Conservation (phyloP, 2,888 invertebrate species). For the Netelia melanura region DNA sequence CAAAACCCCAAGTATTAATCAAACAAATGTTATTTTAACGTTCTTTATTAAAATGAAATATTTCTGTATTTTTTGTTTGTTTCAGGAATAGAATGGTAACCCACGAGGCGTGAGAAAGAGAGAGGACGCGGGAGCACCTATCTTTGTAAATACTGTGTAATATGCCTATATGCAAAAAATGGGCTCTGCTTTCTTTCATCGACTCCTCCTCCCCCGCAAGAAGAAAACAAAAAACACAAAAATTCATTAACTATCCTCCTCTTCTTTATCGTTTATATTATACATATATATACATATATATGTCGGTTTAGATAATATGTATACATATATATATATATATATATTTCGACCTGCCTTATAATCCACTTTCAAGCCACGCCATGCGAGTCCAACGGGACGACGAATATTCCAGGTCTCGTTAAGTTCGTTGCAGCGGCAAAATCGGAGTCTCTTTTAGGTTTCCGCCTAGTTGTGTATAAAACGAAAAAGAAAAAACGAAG, state of each 20-base stretch:
- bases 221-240: not conserved
- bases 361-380: constrained; percentile 59
- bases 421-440: constrained; percentile 57
- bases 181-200: constrained; percentile 66
- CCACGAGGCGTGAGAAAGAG: constrained; percentile 49
- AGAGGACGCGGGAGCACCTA: constrained; percentile 74
- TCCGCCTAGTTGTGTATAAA: constrained; percentile 74
- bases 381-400: constrained; percentile 32
- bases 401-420: constrained; percentile 57
- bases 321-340: constrained; percentile 62
- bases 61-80: constrained; percentile 25
- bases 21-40: not conserved
- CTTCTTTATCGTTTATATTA: constrained; percentile 25
- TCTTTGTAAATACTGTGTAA: constrained; percentile 82
- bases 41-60: not conserved
- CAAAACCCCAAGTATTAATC: not conserved
- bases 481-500: constrained; percentile 5
- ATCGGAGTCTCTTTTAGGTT: constrained; percentile 64
- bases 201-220: constrained; percentile 19
- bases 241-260: constrained; percentile 13
- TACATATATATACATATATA: constrained; percentile 34
- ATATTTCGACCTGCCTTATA: constrained; percentile 73
- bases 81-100: constrained; percentile 79
- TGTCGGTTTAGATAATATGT: not conserved
- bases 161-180: constrained; percentile 78